Evolutionary conservation across 2,113 vertebrate genomes (phyloP).

Genomic region (Athene cunicularia): DNA sequence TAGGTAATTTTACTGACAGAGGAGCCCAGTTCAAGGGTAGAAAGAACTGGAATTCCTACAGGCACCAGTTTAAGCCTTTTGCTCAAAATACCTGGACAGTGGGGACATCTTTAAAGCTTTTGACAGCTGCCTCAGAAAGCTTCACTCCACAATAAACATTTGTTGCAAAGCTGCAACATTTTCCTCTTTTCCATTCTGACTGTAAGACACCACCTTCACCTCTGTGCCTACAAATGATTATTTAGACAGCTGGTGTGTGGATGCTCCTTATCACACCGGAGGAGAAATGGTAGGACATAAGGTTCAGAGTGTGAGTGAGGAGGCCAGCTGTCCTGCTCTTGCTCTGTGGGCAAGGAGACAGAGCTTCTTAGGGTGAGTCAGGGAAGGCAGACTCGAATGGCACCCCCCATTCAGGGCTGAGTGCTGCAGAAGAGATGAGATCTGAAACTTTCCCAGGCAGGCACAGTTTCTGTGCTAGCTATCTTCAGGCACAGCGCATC

Average conservation of each 20-base stretch:
- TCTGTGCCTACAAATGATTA: background rate
- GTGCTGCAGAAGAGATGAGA: background rate
- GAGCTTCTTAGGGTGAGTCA: background rate
- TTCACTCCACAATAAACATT: background rate
- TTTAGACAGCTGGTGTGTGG: background rate
- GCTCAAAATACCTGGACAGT: background rate
- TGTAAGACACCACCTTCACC: background rate
- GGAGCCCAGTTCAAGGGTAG: background rate
- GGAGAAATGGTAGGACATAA: background rate
- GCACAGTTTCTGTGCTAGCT: background rate
- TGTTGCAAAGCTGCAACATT: background rate
- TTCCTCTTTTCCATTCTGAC: background rate
- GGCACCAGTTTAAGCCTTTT: background rate
- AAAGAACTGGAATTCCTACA: background rate
- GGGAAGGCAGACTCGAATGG: background rate
- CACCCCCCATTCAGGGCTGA: background rate
- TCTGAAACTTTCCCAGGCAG: background rate
- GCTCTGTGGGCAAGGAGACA: background rate
- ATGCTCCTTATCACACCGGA: background rate
- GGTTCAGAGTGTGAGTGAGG: background rate
- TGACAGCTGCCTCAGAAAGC: background rate
- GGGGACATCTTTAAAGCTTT: background rate
- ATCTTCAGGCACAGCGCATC: background rate
- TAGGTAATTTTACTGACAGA: background rate
- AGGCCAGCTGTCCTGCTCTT: rapidly evolving